These are phyloP conservation scores for Nesometra sesokonis DNA, from an alignment of 35 echinoderm and acorn worm species.

Conservation along the genomic window DNA sequence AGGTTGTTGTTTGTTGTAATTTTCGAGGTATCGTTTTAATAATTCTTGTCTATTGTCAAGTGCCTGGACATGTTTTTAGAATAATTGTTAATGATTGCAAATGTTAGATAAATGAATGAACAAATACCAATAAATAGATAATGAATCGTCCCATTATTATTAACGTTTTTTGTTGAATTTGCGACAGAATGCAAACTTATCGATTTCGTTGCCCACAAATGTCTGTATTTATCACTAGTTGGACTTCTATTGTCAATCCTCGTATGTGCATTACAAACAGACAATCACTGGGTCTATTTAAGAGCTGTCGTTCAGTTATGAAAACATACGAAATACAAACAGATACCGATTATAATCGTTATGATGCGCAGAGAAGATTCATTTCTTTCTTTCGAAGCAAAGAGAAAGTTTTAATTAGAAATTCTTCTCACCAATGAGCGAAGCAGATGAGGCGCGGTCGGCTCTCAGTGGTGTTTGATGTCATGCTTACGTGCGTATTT, in stretches of 20 bases:
- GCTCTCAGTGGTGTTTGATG: neutral
- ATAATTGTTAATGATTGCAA: neutral
- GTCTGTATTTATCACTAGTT: neutral
- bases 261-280: neutral
- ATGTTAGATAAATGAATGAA: neutral
- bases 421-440: neutral
- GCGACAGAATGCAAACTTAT: neutral
- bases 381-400: neutral
- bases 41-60: no score
- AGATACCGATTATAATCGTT: neutral
- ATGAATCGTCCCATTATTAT: neutral
- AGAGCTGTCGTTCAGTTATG: neutral
- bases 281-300: neutral
- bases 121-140: neutral
- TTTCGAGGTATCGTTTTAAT: no score
- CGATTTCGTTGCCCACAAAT: neutral
- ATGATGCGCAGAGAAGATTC: neutral
- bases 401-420: neutral
- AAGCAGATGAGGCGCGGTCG: neutral
- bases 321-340: neutral
- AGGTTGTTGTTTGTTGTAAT: no score
- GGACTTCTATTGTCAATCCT: neutral
- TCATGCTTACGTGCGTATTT: neutral
- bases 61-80: no score
- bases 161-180: neutral